phyloP scores from a whole-genome alignment of 2,797 vertebrate genomes.

The Sebastes minor region DNA sequence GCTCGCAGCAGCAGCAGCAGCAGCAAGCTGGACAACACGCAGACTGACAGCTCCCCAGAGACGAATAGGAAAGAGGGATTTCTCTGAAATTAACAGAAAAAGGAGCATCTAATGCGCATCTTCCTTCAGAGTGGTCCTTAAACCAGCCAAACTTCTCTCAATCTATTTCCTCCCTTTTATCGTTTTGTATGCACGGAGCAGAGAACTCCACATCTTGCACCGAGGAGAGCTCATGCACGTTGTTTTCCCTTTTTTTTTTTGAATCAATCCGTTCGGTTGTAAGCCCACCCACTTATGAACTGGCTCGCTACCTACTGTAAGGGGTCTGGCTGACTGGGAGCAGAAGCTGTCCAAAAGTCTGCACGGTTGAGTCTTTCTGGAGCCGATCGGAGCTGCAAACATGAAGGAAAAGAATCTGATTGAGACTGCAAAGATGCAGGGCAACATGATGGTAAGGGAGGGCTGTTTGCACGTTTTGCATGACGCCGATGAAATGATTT shows the following conservation, averaged over 20 bases:
- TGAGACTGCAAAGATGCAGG: slow-evolving; percentile 97
- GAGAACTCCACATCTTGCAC: background rate
- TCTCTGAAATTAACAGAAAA: background rate
- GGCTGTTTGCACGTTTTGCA: background rate
- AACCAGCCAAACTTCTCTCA: background rate
- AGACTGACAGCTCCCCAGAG: slow-evolving; percentile 5
- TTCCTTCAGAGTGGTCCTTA: background rate
- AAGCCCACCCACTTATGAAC: slow-evolving; percentile 66
- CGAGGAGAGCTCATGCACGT: slow-evolving; percentile 16
- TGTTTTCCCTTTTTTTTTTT: background rate
- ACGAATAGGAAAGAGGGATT: background rate
- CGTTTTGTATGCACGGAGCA: background rate
- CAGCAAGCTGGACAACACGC: slow-evolving; percentile 12
- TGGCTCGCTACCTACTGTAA: slow-evolving; percentile 40
- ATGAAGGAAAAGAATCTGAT: slow-evolving; percentile 98
- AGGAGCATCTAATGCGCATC: background rate
- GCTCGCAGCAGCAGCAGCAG: slow-evolving; percentile 29
- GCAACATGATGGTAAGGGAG: slow-evolving; percentile 85
- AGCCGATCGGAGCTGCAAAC: background rate
- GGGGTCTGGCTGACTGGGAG: slow-evolving; percentile 35
- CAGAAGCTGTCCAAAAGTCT: slow-evolving; percentile 49
- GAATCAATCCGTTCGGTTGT: slow-evolving; percentile 46
- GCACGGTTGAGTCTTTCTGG: background rate
- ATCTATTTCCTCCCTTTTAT: background rate
- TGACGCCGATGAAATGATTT: slow-evolving; percentile 18